Percentiles rank a stretch among this genome's conserved stretches.
phyloP scores from a whole-genome alignment of 2,797 vertebrate genomes.

The Poecilia velifera region DNA sequence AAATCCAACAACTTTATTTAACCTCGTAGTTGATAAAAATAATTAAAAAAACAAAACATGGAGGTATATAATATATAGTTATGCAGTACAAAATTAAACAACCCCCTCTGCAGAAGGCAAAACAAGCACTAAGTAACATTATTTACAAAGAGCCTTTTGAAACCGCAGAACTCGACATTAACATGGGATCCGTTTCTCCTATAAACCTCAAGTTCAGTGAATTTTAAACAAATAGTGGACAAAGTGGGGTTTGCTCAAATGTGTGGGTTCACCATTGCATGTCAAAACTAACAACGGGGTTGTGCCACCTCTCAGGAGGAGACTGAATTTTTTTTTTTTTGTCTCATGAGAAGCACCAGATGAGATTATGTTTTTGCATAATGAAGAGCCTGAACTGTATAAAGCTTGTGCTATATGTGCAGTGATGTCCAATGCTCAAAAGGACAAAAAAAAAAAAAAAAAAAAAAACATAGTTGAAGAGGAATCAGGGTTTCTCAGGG shows the following conservation, averaged over 20 bases:
- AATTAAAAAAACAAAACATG: conserved; percentile 15
- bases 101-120: conserved; percentile 35
- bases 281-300: background rate
- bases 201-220: conserved; percentile 6
- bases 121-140: conserved; percentile 40
- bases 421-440: background rate
- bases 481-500: conserved; percentile 9
- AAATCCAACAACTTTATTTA: conserved; percentile 61
- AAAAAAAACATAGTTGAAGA: background rate
- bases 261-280: background rate
- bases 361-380: conserved; percentile 16
- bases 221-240: conserved; percentile 4
- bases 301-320: background rate
- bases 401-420: conserved; percentile 14
- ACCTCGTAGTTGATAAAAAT: conserved; percentile 44
- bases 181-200: background rate
- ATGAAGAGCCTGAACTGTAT: conserved; percentile 2
- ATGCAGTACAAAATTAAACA: conserved; percentile 56
- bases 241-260: conserved; percentile 1
- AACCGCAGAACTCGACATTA: conserved; percentile 22
- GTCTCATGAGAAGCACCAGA: background rate
- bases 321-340: background rate
- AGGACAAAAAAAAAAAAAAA: conserved; percentile 2
- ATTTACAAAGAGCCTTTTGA: conserved; percentile 57
- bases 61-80: conserved; percentile 29